Percentiles rank a stretch among this genome's conserved stretches.
phyloP scores from a whole-genome alignment of 1,140 invertebrate species.

The Batillaria attramentaria region DNA sequence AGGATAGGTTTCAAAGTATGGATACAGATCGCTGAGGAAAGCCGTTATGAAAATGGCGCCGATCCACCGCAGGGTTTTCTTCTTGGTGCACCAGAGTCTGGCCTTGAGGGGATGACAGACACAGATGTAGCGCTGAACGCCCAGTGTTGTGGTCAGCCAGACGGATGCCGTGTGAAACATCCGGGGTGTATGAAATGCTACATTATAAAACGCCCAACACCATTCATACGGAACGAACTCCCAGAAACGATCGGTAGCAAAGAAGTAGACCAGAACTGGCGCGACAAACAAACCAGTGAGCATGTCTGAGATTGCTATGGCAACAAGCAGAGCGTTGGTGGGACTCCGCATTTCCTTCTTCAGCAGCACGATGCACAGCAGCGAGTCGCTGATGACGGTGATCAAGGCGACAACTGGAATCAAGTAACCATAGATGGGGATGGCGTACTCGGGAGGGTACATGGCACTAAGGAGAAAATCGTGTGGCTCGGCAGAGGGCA shows the following conservation, averaged over 20 bases:
- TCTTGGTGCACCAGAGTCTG: slow-evolving; percentile 88
- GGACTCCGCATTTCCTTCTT: slow-evolving; percentile 79
- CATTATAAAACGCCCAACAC: slow-evolving; percentile 73
- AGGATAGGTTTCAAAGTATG: slow-evolving; percentile 81
- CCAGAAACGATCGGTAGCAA: slow-evolving; percentile 88
- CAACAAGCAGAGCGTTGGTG: slow-evolving; percentile 80
- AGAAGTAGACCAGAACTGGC: slow-evolving; percentile 91
- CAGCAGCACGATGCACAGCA: slow-evolving; percentile 83
- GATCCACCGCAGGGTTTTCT: slow-evolving; percentile 83
- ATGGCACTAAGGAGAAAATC: not conserved
- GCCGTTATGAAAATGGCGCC: slow-evolving; percentile 83
- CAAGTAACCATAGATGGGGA: slow-evolving; percentile 75
- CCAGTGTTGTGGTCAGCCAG: slow-evolving; percentile 88
- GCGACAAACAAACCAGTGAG: slow-evolving; percentile 90
- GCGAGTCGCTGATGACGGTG: slow-evolving; percentile 89
- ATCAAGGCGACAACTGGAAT: slow-evolving; percentile 88
- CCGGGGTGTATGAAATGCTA: slow-evolving; percentile 81
- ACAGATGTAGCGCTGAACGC: slow-evolving; percentile 90
- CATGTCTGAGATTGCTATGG: slow-evolving; percentile 95
- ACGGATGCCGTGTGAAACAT: slow-evolving; percentile 94
- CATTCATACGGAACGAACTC: slow-evolving; percentile 63
- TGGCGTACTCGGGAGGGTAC: slow-evolving; percentile 48
- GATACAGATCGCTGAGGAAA: slow-evolving; percentile 82
- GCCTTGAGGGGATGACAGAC: slow-evolving; percentile 91
- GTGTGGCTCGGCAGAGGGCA: no score